Base-by-base conservation (phyloP, 2,888 invertebrate species). In the Pogonocherus hispidulus region DNA sequence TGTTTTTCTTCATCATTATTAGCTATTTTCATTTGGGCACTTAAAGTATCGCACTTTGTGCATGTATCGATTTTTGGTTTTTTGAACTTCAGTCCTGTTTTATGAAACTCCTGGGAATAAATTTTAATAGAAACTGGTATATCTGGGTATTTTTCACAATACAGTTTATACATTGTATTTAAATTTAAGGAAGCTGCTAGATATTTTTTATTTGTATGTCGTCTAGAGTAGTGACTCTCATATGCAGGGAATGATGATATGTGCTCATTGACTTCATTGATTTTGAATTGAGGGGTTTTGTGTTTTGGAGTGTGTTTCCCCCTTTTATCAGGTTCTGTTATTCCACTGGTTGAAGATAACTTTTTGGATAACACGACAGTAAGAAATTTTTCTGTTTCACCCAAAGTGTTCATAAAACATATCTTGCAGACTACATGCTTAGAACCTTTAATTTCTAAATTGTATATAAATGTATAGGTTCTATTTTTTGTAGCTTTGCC, bases 371-470 rank as follows among this genome's bases (percentile, higher is more conserved):
- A 18, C 14, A 37, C 37, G 47, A 23, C 57, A 27, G 32, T 49
- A 44, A 66, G 37, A 16, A 66, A 60, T 60, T 46, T 54, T 32
- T 60, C 44, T 14, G 59, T 41, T 35, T 63, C 57, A 22, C 66
- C 64, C 27, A 68, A 52, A 16, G 68, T 68, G 41, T 22, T 66
- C 14, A 69, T 22, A 69, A 69, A 69, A 60, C 69, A 69, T 23
- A 18, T 49, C 27, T 69, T 69, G 56, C 54, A 69, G 37, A 69
- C 69, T 14, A 52, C 9, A 27, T 19, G 32, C 52, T 51, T 37
- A 18, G 27, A 11, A 47, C 60, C 66, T 9, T 51, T 49, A 11
- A 66, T 32, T 60, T 66, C 37, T 14, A 66, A 49, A 41, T 52
- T 57, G n/a, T 66, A 66, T 16, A 51, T 20, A 49, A 51, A 49